phyloP scores from a whole-genome alignment of 2,113 vertebrate genomes.

The Corythornis madagascariensis region DNA sequence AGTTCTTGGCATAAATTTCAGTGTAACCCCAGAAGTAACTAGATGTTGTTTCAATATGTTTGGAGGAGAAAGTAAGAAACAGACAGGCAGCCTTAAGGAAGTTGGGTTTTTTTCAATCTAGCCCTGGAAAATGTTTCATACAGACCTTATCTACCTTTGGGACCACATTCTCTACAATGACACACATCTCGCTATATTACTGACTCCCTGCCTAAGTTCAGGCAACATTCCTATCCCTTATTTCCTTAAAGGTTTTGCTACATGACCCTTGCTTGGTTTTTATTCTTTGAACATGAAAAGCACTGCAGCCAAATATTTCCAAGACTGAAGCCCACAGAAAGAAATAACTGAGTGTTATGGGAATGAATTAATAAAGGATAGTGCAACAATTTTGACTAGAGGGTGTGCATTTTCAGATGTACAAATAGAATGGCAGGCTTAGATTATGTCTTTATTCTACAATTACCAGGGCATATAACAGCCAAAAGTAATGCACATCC shows the following conservation, averaged over 20 bases:
- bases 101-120: background rate
- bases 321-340: background rate
- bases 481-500: background rate
- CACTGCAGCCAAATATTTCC: background rate
- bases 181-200: background rate
- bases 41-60: background rate
- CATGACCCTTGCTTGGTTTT: background rate
- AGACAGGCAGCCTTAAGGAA: background rate
- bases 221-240: background rate
- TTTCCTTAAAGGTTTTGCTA: background rate
- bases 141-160: background rate
- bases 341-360: background rate
- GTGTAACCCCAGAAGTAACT: background rate
- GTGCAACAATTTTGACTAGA: background rate
- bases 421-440: background rate
- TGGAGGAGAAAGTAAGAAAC: background rate
- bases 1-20: background rate
- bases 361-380: background rate
- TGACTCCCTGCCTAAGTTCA: background rate
- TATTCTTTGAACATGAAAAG: background rate
- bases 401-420: background rate
- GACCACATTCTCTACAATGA: background rate
- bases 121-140: background rate
- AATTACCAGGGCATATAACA: background rate
- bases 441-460: background rate